Percentiles rank a stretch among this genome's conserved stretches.
These are phyloP conservation scores for Mylabris phalerata DNA, from an alignment of 1,140 invertebrate species.

Conservation along the genomic window DNA sequence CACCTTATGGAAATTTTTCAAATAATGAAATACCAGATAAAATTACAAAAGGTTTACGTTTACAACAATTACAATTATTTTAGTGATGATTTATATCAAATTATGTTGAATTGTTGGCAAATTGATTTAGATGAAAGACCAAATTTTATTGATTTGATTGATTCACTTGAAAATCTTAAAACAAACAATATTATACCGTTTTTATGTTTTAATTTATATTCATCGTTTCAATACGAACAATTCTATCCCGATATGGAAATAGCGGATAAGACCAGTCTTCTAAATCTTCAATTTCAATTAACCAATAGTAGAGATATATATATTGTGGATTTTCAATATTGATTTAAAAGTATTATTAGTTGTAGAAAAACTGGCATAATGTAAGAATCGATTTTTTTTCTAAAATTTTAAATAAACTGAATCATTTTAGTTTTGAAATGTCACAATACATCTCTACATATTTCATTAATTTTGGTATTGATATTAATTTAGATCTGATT, in stretches of 20 bases:
- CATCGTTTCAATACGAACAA: conserved; percentile 38
- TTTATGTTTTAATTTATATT: conserved; percentile 30
- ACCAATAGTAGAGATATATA: too few species aligned
- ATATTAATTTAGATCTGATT: too few species aligned
- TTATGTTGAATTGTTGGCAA: conserved; percentile 80
- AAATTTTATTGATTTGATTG: conserved; percentile 53
- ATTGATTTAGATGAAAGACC: conserved; percentile 73
- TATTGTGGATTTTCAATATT: too few species aligned
- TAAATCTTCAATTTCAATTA: conserved; percentile 6
- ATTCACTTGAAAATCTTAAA: conserved; percentile 32
- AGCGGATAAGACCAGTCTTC: conserved; percentile 27
- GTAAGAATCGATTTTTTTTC: too few species aligned
- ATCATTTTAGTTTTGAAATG: too few species aligned
- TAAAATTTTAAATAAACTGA: too few species aligned
- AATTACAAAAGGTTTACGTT: conserved; percentile 59
- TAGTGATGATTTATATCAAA: conserved; percentile 70
- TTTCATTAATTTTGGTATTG: too few species aligned
- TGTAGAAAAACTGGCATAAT: too few species aligned
- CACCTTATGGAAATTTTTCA: conserved; percentile 63
- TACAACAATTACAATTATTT: conserved; percentile 65
- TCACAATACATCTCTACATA: too few species aligned
- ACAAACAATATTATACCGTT: conserved; percentile 20
- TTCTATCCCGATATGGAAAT: conserved; percentile 37
- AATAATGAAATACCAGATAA: conserved; percentile 63
- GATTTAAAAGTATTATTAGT: too few species aligned